phyloP scores from a whole-genome alignment of 2,113 vertebrate species.

The Sturnus vulgaris region DNA sequence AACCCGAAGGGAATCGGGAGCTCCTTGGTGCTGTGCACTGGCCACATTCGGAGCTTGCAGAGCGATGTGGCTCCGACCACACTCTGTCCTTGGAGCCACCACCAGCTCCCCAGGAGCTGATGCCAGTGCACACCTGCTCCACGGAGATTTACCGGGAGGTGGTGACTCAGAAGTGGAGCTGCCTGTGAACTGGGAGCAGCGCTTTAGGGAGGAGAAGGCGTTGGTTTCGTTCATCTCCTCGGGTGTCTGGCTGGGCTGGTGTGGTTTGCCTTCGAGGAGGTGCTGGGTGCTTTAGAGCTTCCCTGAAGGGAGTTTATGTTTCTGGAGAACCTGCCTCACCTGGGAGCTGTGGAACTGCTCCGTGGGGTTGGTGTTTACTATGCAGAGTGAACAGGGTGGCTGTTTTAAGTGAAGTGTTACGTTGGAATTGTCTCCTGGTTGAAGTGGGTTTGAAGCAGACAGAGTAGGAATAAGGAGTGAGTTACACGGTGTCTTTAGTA shows the following conservation, averaged over 20 bases:
- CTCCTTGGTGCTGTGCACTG: not conserved
- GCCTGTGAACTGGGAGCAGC: not conserved
- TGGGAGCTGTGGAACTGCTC: not conserved
- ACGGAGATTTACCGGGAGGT: not conserved
- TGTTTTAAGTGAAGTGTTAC: not conserved
- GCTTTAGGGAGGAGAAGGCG: not conserved
- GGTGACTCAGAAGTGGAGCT: not conserved
- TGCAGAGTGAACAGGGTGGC: not conserved
- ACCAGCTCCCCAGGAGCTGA: not conserved
- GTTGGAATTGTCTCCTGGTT: not conserved
- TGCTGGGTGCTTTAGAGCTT: not conserved
- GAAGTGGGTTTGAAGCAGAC: not conserved
- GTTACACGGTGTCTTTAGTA: not conserved
- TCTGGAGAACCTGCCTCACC: not conserved
- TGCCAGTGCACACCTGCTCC: not conserved
- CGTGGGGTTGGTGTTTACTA: not conserved
- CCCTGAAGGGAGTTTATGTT: not conserved
- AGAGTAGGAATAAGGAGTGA: not conserved
- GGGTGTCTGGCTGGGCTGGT: not conserved
- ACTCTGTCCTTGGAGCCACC: not conserved
- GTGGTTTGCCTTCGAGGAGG: conserved; percentile 4
- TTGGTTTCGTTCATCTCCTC: not conserved
- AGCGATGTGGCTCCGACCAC: accelerated
- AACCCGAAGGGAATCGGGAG: not conserved
- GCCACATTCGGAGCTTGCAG: not conserved